Conservation (phyloP, 2,113 vertebrate species). For the Charadrius vociferus region DNA sequence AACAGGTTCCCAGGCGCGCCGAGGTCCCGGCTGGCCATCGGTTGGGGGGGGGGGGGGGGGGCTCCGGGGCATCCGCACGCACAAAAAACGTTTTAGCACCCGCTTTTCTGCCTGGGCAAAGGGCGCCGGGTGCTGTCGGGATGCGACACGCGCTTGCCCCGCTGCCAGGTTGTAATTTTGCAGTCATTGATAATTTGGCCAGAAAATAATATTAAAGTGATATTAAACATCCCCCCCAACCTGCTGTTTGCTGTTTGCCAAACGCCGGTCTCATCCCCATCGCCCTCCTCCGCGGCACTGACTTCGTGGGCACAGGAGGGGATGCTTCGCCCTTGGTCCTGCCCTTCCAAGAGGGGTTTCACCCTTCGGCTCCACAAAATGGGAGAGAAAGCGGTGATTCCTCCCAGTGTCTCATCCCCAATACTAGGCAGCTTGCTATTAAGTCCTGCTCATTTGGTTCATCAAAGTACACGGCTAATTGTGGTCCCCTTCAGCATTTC, state of each 20-base stretch:
- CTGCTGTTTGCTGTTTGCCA: background rate
- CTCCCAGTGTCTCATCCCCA: background rate
- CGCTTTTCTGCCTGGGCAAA: background rate
- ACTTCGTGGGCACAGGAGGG: no score
- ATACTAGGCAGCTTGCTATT: rapidly evolving
- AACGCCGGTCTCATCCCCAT: background rate
- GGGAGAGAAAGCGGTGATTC: background rate
- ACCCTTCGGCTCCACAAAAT: background rate
- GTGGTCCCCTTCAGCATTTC: rapidly evolving
- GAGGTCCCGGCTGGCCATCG: background rate
- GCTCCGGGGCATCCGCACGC: no score
- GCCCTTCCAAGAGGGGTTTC: background rate
- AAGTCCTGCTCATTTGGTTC: rapidly evolving
- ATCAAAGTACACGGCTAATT: background rate
- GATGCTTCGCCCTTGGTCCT: rapidly evolving
- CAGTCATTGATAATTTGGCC: rapidly evolving
- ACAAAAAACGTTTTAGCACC: no score
- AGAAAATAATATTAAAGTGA: rapidly evolving
- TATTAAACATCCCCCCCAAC: background rate
- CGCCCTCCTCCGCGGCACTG: background rate
- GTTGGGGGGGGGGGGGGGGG: no score
- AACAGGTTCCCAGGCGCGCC: background rate
- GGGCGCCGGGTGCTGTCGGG: rapidly evolving
- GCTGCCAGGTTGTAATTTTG: rapidly evolving
- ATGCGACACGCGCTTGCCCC: rapidly evolving